A percentile compares a stretch with the other conserved stretches of the same genome.
Conservation (phyloP, 2,888 invertebrate genomes). For the Cheilosia variabilis region DNA sequence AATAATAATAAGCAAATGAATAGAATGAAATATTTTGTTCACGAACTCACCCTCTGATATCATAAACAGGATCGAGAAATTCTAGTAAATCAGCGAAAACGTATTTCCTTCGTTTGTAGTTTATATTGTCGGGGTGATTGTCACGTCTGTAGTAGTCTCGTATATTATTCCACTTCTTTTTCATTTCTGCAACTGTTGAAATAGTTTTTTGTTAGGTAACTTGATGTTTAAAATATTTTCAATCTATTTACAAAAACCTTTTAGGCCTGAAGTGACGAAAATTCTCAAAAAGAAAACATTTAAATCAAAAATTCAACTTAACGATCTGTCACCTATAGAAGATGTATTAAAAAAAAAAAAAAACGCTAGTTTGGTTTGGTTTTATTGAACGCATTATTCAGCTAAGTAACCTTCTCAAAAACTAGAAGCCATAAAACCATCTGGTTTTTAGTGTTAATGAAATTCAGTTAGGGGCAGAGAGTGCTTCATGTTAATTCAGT, state of each 20-base stretch:
- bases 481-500: too few relatives aligned
- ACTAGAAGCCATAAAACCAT: too few relatives aligned
- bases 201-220: not conserved
- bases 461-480: too few relatives aligned
- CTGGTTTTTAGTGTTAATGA: too few relatives aligned
- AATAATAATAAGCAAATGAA: not conserved
- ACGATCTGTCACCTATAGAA: too few relatives aligned
- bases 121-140: not conserved
- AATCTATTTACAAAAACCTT: not conserved
- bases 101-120: not conserved
- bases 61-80: constrained; percentile 1
- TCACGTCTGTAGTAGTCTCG: constrained; percentile 1
- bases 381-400: too few relatives aligned
- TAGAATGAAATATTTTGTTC: not conserved
- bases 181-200: not conserved
- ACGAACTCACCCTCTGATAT: not conserved
- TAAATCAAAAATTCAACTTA: too few relatives aligned
- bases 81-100: not conserved
- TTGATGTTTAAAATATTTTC: not conserved
- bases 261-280: not conserved
- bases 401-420: too few relatives aligned
- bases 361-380: too few relatives aligned
- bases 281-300: too few relatives aligned
- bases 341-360: too few relatives aligned
- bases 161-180: constrained; percentile 1